Conservation (phyloP, 2,797 vertebrate genomes). For the Xiphorhynchus erythropygius region DNA sequence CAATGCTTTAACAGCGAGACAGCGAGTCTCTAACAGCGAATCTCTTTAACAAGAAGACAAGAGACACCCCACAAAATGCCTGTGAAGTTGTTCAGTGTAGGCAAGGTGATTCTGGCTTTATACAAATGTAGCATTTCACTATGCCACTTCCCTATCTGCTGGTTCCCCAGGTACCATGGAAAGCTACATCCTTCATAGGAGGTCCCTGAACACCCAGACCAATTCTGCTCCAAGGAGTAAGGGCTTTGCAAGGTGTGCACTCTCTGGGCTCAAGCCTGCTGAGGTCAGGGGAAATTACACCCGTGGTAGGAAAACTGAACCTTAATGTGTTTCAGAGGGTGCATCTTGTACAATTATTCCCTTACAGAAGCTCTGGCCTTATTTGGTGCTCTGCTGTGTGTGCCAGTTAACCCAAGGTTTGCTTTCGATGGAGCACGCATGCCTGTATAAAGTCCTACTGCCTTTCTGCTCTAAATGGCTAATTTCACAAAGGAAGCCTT, state of each 20-base stretch:
- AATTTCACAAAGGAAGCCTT: not conserved
- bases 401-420: not conserved
- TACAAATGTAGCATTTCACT: not conserved
- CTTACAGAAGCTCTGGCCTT: not conserved
- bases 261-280: not conserved
- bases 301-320: not conserved
- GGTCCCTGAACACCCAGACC: not conserved
- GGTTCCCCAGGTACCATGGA: not conserved
- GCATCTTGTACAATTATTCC: not conserved
- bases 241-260: not conserved
- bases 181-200: not conserved
- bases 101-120: not conserved
- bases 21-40: no score
- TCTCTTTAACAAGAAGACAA: not conserved
- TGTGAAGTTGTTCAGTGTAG: not conserved
- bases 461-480: conserved; percentile 13
- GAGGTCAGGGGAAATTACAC: not conserved
- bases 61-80: not conserved
- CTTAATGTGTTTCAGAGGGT: not conserved
- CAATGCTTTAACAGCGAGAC: not conserved
- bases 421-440: not conserved
- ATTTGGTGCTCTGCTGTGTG: not conserved
- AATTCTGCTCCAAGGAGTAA: not conserved
- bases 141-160: not conserved
- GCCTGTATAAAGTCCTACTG: not conserved